Evolutionary conservation across 2,888 invertebrate species (phyloP).

Genomic region (Cryptus armator): DNA sequence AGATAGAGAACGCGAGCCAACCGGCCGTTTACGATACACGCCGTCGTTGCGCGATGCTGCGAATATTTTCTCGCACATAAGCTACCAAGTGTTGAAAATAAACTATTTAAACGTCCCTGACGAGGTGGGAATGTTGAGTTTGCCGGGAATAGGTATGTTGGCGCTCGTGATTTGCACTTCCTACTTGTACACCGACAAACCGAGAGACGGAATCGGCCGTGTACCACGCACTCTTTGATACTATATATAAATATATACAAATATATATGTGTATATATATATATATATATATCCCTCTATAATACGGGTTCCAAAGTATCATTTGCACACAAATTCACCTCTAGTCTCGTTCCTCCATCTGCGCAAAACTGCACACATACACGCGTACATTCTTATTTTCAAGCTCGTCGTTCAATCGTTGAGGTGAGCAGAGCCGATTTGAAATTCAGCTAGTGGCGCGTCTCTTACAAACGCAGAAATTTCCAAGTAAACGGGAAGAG

Average conservation of each 20-base stretch:
- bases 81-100: constrained; percentile 80
- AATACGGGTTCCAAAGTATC: constrained; percentile 12
- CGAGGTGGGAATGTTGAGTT: constrained; percentile 81
- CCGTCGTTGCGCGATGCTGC: constrained; percentile 19
- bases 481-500: constrained; percentile 24
- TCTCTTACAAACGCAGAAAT: constrained; percentile 8
- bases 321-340: constrained; percentile 20
- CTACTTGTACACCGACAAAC: constrained; percentile 74
- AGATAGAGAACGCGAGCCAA: constrained; percentile 20
- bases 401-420: constrained; percentile 17
- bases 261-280: not conserved
- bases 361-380: not conserved
- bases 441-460: constrained; percentile 33
- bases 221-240: constrained; percentile 43
- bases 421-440: constrained; percentile 9
- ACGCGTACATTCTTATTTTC: constrained; percentile 9
- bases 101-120: constrained; percentile 83
- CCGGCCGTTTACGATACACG: constrained; percentile 25
- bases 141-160: constrained; percentile 78
- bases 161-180: constrained; percentile 81
- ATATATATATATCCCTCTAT: not conserved
- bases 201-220: constrained; percentile 38
- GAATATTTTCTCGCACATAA: constrained; percentile 35
- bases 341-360: constrained; percentile 17
- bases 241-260: constrained; percentile 19